A percentile compares a stretch with the other conserved stretches of the same genome.
Conservation (phyloP, 37 sponge, comb jelly and placozoan species). For the Eunapius fragilis region DNA sequence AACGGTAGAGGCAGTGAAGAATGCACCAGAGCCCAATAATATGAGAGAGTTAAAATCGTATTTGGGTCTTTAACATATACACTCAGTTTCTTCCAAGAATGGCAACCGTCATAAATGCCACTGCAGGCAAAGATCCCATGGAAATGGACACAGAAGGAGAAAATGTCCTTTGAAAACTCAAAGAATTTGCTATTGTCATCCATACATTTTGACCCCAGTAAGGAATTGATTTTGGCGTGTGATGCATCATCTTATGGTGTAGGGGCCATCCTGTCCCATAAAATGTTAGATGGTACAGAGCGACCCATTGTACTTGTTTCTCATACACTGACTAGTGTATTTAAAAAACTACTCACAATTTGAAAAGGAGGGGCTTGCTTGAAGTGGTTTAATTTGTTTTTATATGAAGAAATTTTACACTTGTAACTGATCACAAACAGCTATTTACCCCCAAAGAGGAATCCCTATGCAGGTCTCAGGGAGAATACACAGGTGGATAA, state of each 20-base stretch:
- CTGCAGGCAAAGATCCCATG: too few species aligned
- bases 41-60: too few species aligned
- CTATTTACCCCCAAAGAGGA: not conserved
- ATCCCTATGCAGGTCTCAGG: not conserved
- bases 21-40: too few species aligned
- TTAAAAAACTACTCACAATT: conserved; percentile 37
- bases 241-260: conserved; percentile 33
- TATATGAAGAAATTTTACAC: not conserved
- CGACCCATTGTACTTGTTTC: conserved; percentile 37
- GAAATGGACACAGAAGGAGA: too few species aligned
- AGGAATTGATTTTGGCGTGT: conserved; percentile 2
- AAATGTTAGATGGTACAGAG: too few species aligned
- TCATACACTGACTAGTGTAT: conserved; percentile 22
- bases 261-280: too few species aligned
- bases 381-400: not conserved
- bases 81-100: too few species aligned
- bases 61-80: too few species aligned
- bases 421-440: not conserved
- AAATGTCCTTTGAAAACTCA: too few species aligned
- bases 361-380: conserved; percentile 36
- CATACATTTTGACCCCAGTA: conserved; percentile 35
- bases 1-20: too few species aligned
- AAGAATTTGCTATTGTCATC: too few species aligned
- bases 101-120: too few species aligned
- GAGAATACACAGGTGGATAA: not conserved